Base-by-base conservation (phyloP, 1,140 invertebrate genomes). In the Contarinia nasturtii region DNA sequence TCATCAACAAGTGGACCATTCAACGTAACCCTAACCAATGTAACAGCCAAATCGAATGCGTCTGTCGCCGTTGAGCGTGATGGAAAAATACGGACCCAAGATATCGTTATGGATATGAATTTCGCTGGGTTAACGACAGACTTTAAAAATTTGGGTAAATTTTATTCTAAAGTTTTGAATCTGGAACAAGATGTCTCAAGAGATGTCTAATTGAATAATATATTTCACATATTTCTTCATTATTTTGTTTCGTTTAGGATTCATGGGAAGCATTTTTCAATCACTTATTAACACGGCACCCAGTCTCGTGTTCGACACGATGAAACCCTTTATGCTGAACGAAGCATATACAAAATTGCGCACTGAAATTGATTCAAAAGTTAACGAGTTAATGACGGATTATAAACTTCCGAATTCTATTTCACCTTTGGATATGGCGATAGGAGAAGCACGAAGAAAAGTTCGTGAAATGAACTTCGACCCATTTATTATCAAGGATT, bases 321-420 rank as follows among this genome's bases (percentile, higher is more conserved):
- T 88, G 48, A 88, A 88, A 57, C 85, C 85, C 0, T 83, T 81
- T 48, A 77, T 88, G 52, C 63, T 88, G 5, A 74, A 73, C 50
- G 76, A 86, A 61, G 79, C 82, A 1, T 84, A 87, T 54, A 74
- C 71, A 1, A 75, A 74, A 57, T 62, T 77, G 1, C 71, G 77
- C 51, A 59, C 65, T 22, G 80, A 82, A 61, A 67, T 86, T 18
- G 72, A 78, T 52, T 53, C 64, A 11, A 70, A 81, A 45, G 69
- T 84, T 46, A 76, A 76, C 49, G 70, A 78, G 52, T 57, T 83
- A 10, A 72, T 79, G 5, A 71, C 70, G 0, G 72, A 75, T 37
- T 73, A 80, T 54, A 75, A 73, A 40, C 82, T 88, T 54, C 82
- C 84, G 0, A 88, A 88, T 61, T 88, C 85, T 0, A 84, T 88